A percentile compares a stretch with the other conserved stretches of the same genome.
Evolutionary conservation across 2,113 vertebrate species (phyloP).

Genomic region (Lagopus muta): DNA sequence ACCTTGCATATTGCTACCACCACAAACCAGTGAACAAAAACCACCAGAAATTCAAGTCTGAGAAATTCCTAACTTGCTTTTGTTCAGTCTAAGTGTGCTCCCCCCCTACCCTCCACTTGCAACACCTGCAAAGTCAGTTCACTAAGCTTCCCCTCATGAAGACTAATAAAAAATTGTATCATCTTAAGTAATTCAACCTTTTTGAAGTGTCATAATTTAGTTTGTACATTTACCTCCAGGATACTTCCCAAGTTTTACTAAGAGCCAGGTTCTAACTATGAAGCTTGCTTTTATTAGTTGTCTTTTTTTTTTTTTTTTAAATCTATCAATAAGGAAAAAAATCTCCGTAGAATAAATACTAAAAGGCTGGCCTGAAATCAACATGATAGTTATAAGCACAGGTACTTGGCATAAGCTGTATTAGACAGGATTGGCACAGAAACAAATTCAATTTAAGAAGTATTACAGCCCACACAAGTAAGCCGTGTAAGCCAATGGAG

Average conservation of each 20-base stretch:
- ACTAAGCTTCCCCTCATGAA: neutral
- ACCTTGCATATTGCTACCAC: neutral
- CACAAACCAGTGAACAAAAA: neutral
- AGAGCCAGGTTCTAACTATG: neutral
- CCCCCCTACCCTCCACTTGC: neutral
- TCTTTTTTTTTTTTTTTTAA: too few species aligned
- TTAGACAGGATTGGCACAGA: neutral
- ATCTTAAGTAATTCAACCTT: neutral
- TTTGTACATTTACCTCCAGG: neutral
- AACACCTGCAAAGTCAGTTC: neutral
- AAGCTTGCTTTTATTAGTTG: neutral
- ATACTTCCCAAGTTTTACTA: neutral
- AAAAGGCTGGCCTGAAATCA: neutral
- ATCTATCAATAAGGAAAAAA: neutral
- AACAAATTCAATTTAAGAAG: neutral
- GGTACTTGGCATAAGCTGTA: neutral
- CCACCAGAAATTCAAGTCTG: neutral
- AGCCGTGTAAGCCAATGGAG: conserved; percentile 7
- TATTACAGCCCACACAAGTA: neutral
- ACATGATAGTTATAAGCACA: neutral
- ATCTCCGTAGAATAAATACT: neutral
- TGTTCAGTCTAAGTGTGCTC: neutral
- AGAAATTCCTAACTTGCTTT: neutral
- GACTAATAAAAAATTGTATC: neutral
- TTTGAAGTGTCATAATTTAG: neutral